Evolutionary conservation across 2,888 invertebrate species (phyloP), one percentile per base, ranked within the genome.

Genomic region (Caenorhabditis sulstoni): DNA sequence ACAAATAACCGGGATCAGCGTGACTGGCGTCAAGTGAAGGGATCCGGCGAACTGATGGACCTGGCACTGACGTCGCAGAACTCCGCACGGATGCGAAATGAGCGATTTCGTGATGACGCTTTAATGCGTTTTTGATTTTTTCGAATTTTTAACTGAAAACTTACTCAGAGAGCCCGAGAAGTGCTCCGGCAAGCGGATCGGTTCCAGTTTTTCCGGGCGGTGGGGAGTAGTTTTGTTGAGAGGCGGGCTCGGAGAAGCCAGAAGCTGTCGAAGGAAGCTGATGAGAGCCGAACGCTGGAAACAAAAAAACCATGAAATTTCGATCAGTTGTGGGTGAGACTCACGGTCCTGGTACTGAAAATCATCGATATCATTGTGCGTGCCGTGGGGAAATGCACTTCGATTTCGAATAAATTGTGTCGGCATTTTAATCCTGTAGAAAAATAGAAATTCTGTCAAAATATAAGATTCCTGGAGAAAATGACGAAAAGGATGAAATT

Each of bases 41-140:
- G 82, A 81, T 1, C 75, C 71, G 0, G 90, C 89, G 57, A 78
- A 74, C 45, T 86, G 86, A 59, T 90, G 88, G 11, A 88, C 86
- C 81, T 89, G 90, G 61, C 90, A 90, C 73, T 90, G 90, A 1
- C 90, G 81, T 12, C 90, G 81, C 8, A 90, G 67, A 8, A 90
- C 90, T 20, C 84, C 81, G 67, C 90, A 90, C 3, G 90, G 90
- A 78, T 90, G 90, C 5, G 87, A 84, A 47, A 89, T 88, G 3
- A 87, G 41, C 2, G 85, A 45, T 65, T 82, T 83, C 29, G 84
- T 83, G 37, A 79, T 68, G 50, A 87, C 67, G 37, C 85, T 85
- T 66, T 29, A 77, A 74, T 45, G 18, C 29, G 29, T 3, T 47
- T 16, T 18, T 45, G 14, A 16, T 14, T 41, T 3, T 11, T 8